Evolutionary conservation across 2,797 vertebrate species (phyloP), one percentile per base, ranked within the genome.

Genomic region (Sarcophilus harrisii): DNA sequence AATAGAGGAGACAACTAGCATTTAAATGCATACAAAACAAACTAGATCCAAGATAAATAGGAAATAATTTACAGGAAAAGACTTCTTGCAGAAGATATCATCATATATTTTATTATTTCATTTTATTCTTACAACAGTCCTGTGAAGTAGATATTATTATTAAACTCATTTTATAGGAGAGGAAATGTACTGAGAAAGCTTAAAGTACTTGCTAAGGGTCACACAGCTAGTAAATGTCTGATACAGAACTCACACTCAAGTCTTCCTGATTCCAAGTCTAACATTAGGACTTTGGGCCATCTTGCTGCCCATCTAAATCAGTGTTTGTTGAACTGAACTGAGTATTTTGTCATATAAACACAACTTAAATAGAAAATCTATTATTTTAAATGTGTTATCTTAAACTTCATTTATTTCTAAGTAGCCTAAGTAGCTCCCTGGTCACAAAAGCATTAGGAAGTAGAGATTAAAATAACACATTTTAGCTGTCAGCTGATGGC

Each of bases 401-500:
- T 94, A 97, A 92, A 97, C 55, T 92, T 28, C 57, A 94, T 97
- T 96, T 60, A 92, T 57, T 96, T 98, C 28, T 92, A 98, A 97
- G 97, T 91, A 95, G n/a, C 62, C 49, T 93, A 95, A 94, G 57
- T 93, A 97, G 95, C 38, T 58, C 59, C 92, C 95, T 96, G 73
- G 97, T 96, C 90, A 94, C 57, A 52, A 97, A 97, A 97, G 32
- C 89, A 96, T 94, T 87, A 97, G 95, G 93, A 98, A 97, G 92
- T 27, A 0, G 32, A 97, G 59, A 90, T 98, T 95, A 94, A 96
- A 62, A 87, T 90, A 98, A 97, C 89, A 73, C 95, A 98, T 97
- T 98, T 97, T 95, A 95, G 95, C 91, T 97, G 92, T 98, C 87
- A 97, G 96, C 92, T 97, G 96, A 98, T 97, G 97, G 90, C 93